Base-by-base conservation (phyloP, 2,888 invertebrate species). In the Epiblema foenella region DNA sequence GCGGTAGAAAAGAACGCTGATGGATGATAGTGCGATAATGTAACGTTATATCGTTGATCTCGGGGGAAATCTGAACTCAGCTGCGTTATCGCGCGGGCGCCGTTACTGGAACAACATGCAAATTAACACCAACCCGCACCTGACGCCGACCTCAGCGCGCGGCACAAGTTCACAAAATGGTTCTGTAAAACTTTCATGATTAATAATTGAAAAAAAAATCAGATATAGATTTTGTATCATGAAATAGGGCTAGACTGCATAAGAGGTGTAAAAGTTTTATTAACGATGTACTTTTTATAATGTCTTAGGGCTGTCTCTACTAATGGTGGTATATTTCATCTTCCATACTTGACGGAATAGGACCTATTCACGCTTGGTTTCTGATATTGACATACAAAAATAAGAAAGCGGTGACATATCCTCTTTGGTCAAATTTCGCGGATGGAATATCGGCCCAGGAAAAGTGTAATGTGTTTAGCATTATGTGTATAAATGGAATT, bases 91-190 rank as follows among this genome's bases (percentile, higher is more conserved):
- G 72, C 72, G 63, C 52, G 12, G 52, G 63, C 64, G 64, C 81
- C 82, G 83, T 85, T 83, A 83, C 82, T 80, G 83, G 81, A 83
- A 82, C 85, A 83, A 84, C 83, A 85, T 86, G 85, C 82, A 85
- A 88, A 88, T 87, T 80, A 84, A 82, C 81, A 75, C 79, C 80
- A 46, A 80, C 79, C 79, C 75, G 81, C 78, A 79, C 77, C 74
- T 77, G 74, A 80, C 77, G 79, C 79, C 79, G 76, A 75, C 75
- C 42, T 24, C 24, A 65, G 49, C 56, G 57, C 39, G 46, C 37
- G 58, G 63, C 51, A 57, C 66, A 69, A 65, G 69, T 60, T 24
- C 33, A 62, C 20, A 51, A 37, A 42, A 17, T 9, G 11, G n/a
- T 52, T 24, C 39, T 12, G 17, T 68, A 62, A 29, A 54, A 18